Evolutionary conservation across 2,888 invertebrate species (phyloP).

Genomic region (Carpatolechia fugitivella): DNA sequence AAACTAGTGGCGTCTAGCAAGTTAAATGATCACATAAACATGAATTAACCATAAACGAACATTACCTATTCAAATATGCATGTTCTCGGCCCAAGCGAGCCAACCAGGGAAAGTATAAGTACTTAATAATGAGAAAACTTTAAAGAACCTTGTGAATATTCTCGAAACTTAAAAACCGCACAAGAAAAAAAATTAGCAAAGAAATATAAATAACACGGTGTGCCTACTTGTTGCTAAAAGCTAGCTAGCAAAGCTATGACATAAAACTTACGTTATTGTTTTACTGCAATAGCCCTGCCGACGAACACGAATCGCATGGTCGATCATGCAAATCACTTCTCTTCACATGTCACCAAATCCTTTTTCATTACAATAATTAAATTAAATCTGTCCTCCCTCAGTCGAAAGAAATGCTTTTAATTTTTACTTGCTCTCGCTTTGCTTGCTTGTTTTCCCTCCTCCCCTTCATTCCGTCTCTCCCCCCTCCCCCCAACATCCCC

Average conservation of each 20-base stretch:
- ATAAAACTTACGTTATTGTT: background rate
- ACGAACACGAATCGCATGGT: too few species aligned
- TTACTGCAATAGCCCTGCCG: background rate
- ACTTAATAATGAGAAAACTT: constrained; percentile 1
- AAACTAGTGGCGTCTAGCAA: too few species aligned
- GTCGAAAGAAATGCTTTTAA: background rate
- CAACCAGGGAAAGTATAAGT: constrained; percentile 15
- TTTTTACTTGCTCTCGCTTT: too few species aligned
- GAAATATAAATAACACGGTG: too few species aligned
- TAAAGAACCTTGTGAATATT: background rate
- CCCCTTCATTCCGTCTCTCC: background rate
- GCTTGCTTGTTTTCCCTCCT: too few species aligned
- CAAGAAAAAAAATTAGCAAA: too few species aligned
- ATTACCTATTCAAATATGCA: constrained; percentile 33
- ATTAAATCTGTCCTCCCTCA: background rate
- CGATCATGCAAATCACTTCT: background rate
- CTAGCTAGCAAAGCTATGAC: too few species aligned
- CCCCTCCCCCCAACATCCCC: background rate
- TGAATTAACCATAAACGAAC: constrained; percentile 32
- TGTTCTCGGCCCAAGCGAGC: constrained; percentile 6
- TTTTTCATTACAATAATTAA: constrained; percentile 10
- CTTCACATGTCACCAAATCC: background rate
- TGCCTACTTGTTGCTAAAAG: too few species aligned
- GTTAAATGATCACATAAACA: constrained; percentile 16
- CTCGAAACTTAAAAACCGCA: too few species aligned